A percentile compares a stretch with the other conserved stretches of the same genome.
Conservation (phyloP, 2,888 invertebrate species). For the Tupiocoris notatus region DNA sequence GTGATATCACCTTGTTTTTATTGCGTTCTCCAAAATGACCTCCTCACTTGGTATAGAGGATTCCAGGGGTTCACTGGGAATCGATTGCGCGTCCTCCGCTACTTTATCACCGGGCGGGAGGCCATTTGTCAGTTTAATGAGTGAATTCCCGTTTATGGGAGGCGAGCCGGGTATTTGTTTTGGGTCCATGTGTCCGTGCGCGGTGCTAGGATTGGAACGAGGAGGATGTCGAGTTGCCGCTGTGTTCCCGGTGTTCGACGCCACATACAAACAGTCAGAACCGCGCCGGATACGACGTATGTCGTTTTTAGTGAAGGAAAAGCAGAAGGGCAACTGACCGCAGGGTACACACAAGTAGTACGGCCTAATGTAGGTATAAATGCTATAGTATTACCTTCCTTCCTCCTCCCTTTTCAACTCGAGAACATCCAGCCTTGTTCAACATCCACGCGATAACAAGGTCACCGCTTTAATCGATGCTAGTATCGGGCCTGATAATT, state of each 20-base stretch:
- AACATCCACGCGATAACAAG: no score
- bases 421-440: no score
- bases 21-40: constrained; percentile 28
- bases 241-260: constrained; percentile 4
- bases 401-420: no score
- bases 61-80: constrained; percentile 32
- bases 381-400: no score
- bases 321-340: no score
- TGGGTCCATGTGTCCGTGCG: constrained; percentile 15
- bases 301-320: no score
- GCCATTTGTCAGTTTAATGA: constrained; percentile 42
- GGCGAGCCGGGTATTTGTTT: constrained; percentile 36
- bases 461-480: constrained; percentile 22
- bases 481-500: constrained; percentile 4
- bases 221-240: no score
- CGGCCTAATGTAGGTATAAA: no score
- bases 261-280: no score
- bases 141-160: constrained; percentile 41
- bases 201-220: constrained; percentile 12
- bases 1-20: constrained; percentile 27
- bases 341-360: no score
- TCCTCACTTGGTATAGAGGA: neutral
- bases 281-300: no score
- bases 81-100: constrained; percentile 33
- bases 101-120: constrained; percentile 36